These are phyloP conservation scores for Bombylius major DNA, from an alignment of 2,888 invertebrate genomes.

Conservation along the genomic window DNA sequence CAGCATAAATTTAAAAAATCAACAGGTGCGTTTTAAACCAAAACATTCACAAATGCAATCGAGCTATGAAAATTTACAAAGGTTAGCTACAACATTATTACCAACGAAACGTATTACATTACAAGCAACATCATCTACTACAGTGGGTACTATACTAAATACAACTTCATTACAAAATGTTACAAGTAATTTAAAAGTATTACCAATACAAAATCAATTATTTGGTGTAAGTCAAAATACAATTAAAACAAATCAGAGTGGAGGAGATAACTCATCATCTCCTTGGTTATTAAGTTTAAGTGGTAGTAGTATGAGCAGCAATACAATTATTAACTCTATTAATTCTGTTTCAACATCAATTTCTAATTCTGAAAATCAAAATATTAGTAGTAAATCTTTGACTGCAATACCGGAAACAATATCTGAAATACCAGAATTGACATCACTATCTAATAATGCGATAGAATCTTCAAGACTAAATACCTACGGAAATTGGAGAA, in stretches of 20 bases:
- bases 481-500: background rate
- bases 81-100: constrained; percentile 29
- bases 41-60: constrained; percentile 34
- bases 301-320: constrained; percentile 22
- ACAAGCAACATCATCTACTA: constrained; percentile 12
- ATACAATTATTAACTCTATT: background rate
- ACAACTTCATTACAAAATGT: constrained; percentile 2
- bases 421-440: constrained; percentile 15
- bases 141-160: constrained; percentile 13
- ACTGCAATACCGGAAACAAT: constrained; percentile 33
- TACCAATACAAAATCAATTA: background rate
- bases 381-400: constrained; percentile 27
- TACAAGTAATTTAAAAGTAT: background rate
- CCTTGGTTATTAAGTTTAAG: constrained; percentile 28
- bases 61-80: constrained; percentile 35
- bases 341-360: background rate
- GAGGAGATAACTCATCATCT: constrained; percentile 13
- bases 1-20: constrained; percentile 31
- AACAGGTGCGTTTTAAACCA: constrained; percentile 45
- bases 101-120: constrained; percentile 20
- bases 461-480: background rate
- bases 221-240: constrained; percentile 4
- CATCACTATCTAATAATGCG: background rate
- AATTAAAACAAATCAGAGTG: constrained; percentile 7
- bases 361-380: constrained; percentile 4